phyloP scores from a whole-genome alignment of 2,888 invertebrate genomes.

The Acanthosoma haemorrhoidale region DNA sequence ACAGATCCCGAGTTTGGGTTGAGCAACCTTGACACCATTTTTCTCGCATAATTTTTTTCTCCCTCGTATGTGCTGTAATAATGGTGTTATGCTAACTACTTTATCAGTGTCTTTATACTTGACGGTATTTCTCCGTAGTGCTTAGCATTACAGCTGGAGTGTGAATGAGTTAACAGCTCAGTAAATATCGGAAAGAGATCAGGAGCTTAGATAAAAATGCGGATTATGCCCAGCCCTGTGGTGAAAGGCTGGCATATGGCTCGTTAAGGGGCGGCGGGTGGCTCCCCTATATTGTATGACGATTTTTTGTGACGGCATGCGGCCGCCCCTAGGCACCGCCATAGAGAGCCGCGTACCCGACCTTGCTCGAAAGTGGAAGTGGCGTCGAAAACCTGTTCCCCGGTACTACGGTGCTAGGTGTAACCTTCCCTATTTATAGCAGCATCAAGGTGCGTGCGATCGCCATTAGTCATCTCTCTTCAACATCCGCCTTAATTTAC shows the following conservation, averaged over 20 bases:
- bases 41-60: too few relatives aligned
- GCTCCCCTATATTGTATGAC: not conserved
- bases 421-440: slow-evolving; percentile 4
- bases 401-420: not conserved
- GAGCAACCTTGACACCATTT: too few relatives aligned
- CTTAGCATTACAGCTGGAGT: too few relatives aligned
- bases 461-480: not conserved
- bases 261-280: not conserved
- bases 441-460: not conserved
- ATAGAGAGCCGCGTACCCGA: not conserved
- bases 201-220: not conserved
- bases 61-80: too few relatives aligned
- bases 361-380: not conserved
- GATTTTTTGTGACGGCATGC: not conserved
- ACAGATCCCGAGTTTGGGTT: too few relatives aligned
- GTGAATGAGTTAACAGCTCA: not conserved
- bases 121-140: too few relatives aligned
- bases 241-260: not conserved
- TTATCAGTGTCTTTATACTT: too few relatives aligned
- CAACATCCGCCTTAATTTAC: too few relatives aligned
- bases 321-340: not conserved
- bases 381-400: not conserved
- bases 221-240: not conserved
- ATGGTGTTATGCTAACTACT: too few relatives aligned
- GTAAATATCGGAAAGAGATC: slow-evolving; percentile 11